phyloP scores from a whole-genome alignment of 2,113 vertebrate species.

The Nymphicus hollandicus region DNA sequence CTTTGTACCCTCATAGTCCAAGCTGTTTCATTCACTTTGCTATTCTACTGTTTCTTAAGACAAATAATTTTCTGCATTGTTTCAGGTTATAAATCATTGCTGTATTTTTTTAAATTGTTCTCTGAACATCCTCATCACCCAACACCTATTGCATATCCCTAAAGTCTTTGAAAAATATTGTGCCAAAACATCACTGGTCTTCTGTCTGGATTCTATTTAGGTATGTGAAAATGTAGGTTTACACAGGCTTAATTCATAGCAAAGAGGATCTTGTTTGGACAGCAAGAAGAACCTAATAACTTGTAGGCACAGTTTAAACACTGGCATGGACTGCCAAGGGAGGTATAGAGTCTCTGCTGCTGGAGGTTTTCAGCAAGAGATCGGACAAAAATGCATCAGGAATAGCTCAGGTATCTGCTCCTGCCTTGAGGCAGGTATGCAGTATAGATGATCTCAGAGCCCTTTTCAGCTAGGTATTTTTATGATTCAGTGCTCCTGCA shows the following conservation, averaged over 20 bases:
- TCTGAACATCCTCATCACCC: neutral
- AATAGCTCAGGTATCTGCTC: neutral
- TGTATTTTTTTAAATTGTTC: neutral
- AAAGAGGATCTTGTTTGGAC: neutral
- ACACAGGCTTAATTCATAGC: neutral
- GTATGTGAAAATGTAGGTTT: neutral
- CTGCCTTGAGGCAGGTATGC: neutral
- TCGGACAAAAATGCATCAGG: neutral
- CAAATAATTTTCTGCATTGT: neutral
- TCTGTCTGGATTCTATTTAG: neutral
- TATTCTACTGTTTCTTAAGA: neutral
- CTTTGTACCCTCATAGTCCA: neutral
- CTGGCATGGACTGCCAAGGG: neutral
- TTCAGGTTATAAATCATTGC: neutral
- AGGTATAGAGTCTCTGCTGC: neutral
- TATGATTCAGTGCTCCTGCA: neutral
- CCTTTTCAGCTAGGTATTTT: neutral
- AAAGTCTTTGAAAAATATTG: neutral
- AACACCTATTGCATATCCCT: neutral
- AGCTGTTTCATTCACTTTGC: neutral
- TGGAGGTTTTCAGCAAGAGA: neutral
- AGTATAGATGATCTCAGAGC: neutral
- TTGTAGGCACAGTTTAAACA: neutral
- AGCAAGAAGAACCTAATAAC: neutral
- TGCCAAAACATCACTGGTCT: neutral